phyloP scores from a whole-genome alignment of 2,113 vertebrate genomes.

The Astur gentilis region DNA sequence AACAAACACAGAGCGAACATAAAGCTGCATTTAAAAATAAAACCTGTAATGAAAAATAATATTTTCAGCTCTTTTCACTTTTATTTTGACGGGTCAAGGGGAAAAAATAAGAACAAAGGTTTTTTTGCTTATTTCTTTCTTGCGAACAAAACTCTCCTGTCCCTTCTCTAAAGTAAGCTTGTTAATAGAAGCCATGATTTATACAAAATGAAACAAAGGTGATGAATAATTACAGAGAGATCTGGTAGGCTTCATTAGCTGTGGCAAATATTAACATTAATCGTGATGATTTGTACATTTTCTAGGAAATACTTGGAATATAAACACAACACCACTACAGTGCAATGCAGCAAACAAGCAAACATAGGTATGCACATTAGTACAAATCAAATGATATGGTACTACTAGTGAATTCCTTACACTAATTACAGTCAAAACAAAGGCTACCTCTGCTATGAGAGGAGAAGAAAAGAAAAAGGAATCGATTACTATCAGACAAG shows the following conservation, averaged over 20 bases:
- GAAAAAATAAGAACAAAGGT: neutral
- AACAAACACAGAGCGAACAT: constrained; percentile 10
- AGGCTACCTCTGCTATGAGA: neutral
- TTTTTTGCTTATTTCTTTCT: neutral
- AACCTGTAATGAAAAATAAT: constrained; percentile 14
- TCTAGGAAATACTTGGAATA: neutral
- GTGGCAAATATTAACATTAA: neutral
- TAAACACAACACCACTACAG: neutral
- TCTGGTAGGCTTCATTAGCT: neutral
- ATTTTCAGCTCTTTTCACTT: neutral
- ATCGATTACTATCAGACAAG: neutral
- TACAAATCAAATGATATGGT: neutral
- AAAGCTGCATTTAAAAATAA: constrained; percentile 45
- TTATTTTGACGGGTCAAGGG: neutral
- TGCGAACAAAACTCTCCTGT: neutral
- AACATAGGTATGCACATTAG: neutral
- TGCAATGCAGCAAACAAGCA: neutral
- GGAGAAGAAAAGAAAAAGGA: neutral
- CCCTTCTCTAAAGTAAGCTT: neutral
- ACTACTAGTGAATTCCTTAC: neutral
- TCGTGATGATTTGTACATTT: neutral
- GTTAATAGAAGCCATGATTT: neutral
- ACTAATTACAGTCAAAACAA: neutral
- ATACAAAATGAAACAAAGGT: neutral
- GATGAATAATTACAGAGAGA: neutral